Evolutionary conservation across 2,797 vertebrate genomes (phyloP), one percentile per base, ranked within the genome.

Genomic region (Acrossocheilus wenchowensis): DNA sequence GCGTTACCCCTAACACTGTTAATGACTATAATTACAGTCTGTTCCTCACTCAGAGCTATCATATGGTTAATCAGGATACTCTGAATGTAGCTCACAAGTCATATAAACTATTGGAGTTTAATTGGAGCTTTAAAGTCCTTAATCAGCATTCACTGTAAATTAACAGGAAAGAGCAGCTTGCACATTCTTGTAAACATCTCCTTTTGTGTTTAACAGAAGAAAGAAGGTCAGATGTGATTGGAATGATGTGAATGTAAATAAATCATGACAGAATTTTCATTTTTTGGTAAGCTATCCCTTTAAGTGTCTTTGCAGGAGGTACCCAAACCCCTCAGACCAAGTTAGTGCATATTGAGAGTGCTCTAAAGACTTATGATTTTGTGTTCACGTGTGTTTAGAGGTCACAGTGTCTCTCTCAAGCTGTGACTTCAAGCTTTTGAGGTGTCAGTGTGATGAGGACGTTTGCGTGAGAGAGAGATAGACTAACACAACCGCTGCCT

Each of bases 391-490:
- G 43, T 11, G 43, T 72, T 81, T 74, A 77, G 26, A 50, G 81
- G 62, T 81, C 64, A 79, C 43, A 34, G 57, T 78, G 57, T 54
- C 36, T 78, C 69, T 82, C 23, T 78, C 69, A 78, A 68, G 52
- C 82, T 34, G 39, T 84, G 12, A 69, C 8, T 54, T 48, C 30
- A 75, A 82, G 72, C 36, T 30, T 79, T 82, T 85, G n/a, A 83
- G 73, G 66, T 80, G 62, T 71, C 45, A 50, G 15, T 23, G 68
- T 78, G 74, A 30, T 68, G 68, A 60, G 60, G 30, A 68, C 68
- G 64, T 74, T 34, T 52, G 75, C n/a, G 45, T 66, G 57, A 45
- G 86, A 60, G 52, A 15, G 30, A 83, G 45, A 83, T 77, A 86
- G 66, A 85, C 81, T 71, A 64, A 74, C 45, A 60, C 39, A 83